Evolutionary conservation across 2,888 invertebrate species (phyloP).

Genomic region (Protonemura montana): DNA sequence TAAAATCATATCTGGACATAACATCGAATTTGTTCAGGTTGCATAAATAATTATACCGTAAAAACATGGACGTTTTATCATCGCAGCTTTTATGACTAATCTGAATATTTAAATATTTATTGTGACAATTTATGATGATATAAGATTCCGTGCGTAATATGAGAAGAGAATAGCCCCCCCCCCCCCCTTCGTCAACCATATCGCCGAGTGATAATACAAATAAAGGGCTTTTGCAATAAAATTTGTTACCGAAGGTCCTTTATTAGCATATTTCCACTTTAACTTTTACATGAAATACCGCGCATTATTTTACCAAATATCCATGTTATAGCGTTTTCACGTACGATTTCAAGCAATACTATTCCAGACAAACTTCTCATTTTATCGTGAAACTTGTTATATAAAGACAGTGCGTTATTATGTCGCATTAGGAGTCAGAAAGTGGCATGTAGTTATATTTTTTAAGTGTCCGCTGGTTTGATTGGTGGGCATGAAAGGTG

Average conservation of each 20-base stretch:
- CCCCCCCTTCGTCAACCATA: neutral
- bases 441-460: conserved; percentile 12
- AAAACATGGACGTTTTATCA: conserved; percentile 29
- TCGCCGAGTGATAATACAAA: no score
- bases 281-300: no score
- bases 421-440: neutral
- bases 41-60: conserved; percentile 36
- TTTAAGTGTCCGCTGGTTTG: conserved; percentile 8
- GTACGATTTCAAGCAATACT: neutral
- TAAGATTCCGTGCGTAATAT: neutral
- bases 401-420: conserved; percentile 7
- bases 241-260: no score
- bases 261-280: no score
- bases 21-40: conserved; percentile 38
- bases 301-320: no score
- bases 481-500: conserved; percentile 22
- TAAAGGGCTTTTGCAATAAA: no score
- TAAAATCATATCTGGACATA: conserved; percentile 37
- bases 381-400: neutral
- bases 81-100: conserved; percentile 28
- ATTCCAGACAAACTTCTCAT: neutral
- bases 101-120: conserved; percentile 25
- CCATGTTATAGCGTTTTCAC: neutral
- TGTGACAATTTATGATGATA: neutral
- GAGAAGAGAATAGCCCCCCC: neutral